These are phyloP conservation scores for Drosophila oshimai DNA, from an alignment of 1,140 invertebrate genomes.

Conservation along the genomic window DNA sequence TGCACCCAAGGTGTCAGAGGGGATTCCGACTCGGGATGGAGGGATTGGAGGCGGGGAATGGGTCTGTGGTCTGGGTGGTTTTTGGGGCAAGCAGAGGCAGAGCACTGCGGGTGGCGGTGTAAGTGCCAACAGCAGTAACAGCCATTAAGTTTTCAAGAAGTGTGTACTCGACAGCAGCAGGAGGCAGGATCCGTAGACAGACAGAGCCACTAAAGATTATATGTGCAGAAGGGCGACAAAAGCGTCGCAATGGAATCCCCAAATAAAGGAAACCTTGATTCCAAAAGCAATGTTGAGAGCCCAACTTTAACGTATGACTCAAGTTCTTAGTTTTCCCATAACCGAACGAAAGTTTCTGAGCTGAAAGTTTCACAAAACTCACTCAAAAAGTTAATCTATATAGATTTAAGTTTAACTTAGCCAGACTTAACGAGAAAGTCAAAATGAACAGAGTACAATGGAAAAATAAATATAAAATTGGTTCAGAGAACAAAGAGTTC, in stretches of 20 bases:
- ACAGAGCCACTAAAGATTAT: conserved; percentile 43
- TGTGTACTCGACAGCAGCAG: conserved; percentile 41
- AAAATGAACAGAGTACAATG: conserved; percentile 8
- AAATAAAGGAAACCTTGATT: not conserved
- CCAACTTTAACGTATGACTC: not conserved
- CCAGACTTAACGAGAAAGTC: not conserved
- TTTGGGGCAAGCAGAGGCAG: not conserved
- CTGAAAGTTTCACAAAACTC: not conserved
- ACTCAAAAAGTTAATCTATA: not conserved
- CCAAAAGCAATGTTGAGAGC: too few relatives aligned
- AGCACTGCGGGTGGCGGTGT: not conserved
- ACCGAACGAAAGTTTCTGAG: not conserved
- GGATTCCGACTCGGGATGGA: not conserved
- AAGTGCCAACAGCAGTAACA: conserved; percentile 65
- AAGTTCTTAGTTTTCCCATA: conserved; percentile 6
- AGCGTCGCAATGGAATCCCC: conserved; percentile 31
- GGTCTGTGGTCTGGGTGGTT: conserved; percentile 19
- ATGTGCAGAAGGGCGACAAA: conserved; percentile 46
- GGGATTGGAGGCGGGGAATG: not conserved
- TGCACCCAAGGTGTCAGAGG: conserved; percentile 44
- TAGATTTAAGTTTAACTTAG: not conserved
- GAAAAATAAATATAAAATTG: not conserved
- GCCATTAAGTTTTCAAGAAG: conserved; percentile 78
- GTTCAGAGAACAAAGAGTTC: not conserved
- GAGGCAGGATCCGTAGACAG: conserved; percentile 5